Base-by-base conservation (phyloP, 2,888 invertebrate genomes). In the Agonopterix subpropinquella region DNA sequence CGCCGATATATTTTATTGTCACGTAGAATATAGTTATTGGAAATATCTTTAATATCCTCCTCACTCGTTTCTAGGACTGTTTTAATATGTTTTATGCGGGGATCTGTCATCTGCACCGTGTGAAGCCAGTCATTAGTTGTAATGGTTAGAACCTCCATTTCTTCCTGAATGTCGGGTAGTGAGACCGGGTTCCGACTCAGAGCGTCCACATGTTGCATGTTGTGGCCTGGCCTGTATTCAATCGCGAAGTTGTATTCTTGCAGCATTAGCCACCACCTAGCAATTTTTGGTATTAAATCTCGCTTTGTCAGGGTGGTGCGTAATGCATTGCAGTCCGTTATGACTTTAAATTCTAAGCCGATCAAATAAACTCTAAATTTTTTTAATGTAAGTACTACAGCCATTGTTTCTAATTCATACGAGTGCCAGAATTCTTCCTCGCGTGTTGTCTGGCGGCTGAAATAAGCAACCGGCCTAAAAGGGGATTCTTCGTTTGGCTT, bases 391-490 rank as follows among this genome's bases (percentile, higher is more conserved):
- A 42, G n/a, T 4, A 51, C 50, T 3, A 53, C 49, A 1, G 50
- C 53, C 10, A 53, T 37, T 4, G 49, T 50, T 43, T 53, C 53
- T 11, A 53, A 49, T 41, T 81, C 78, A n/a, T n/a, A n/a, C n/a
- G n/a, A n/a, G n/a, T n/a, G n/a, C n/a, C n/a, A n/a, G n/a, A n/a
- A n/a, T n/a, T n/a, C n/a, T n/a, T n/a, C n/a, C n/a, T n/a, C n/a
- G n/a, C n/a, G n/a, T n/a, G n/a, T n/a, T n/a, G n/a, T n/a, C n/a
- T n/a, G n/a, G n/a, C n/a, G n/a, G n/a, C n/a, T n/a, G n/a, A n/a
- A n/a, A n/a, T n/a, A n/a, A n/a, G n/a, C n/a, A n/a, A n/a, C n/a
- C n/a, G n/a, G n/a, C n/a, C n/a, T n/a, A n/a, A n/a, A n/a, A n/a
- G n/a, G n/a, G n/a, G n/a, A n/a, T n/a, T n/a, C n/a, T n/a, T n/a